Base-by-base conservation (phyloP, 1,140 invertebrate species). In the Trichoplusia ni region DNA sequence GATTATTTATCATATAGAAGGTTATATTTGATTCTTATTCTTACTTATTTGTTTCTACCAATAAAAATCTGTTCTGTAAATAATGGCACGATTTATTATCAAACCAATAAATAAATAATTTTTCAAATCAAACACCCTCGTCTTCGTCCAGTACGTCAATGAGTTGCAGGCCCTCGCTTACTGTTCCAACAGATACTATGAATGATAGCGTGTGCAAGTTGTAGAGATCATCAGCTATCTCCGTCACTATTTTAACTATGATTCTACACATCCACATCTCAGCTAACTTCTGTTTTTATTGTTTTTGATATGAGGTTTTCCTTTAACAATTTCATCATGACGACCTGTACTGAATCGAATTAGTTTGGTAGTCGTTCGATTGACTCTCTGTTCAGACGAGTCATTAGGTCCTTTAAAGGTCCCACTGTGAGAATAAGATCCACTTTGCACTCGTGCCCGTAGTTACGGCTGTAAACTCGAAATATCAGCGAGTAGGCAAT, bases 401-500 rank as follows among this genome's bases (percentile, higher is more conserved):
- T 53, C n/a, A 90, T 44, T 1, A 90, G 70, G 18, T 90, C 83
- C 54, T 69, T 75, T 8, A 88, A 27, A 4, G 87, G 69, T 7
- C 86, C 87, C 6, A 89, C 77, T 7, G 81, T 81, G 13, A 90
- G 56, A 71, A 89, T 86, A 4, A 90, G 71, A 68, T 90, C 86
- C 23, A 88, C 67, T 73, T 86, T 84, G 67, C 81, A 87, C 69
- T 89, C 84, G 74, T 86, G 84, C 14, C 82, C 79, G 72, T 75
- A 82, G 68, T 77, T 80, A 62, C 64, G 73, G 56, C 75, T 84
- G 53, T 75, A 82, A 11, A 87, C 65, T 67, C 80, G 73, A 56
- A 87, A 84, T 51, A 90, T 87, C 40, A 89, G 67, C 1, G 83
- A 87, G 61, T 90, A 90, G 62, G 84, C 82, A 64, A 90, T 88